Conservation (phyloP, 2,797 vertebrate species). For the Lutjanus argentimaculatus region DNA sequence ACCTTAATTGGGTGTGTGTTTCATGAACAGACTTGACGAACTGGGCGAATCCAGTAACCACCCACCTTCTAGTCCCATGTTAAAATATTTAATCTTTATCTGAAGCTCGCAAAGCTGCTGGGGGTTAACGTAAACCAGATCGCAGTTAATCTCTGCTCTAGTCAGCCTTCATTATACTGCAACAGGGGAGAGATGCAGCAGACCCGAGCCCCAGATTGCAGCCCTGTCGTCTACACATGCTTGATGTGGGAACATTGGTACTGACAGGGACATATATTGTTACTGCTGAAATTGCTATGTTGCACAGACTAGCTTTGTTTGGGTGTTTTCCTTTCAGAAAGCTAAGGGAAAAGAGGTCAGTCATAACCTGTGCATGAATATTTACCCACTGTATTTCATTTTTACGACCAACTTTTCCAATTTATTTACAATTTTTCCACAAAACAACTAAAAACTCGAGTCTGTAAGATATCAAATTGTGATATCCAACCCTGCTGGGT, state of each 20-base stretch:
- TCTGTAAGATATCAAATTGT: background rate
- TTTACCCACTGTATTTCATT: background rate
- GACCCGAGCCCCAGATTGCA: conserved; percentile 72
- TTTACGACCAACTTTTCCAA: background rate
- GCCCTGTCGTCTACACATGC: conserved; percentile 71
- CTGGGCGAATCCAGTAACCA: conserved; percentile 33
- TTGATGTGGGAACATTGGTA: conserved; percentile 80
- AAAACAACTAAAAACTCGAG: background rate
- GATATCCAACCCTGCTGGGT: background rate
- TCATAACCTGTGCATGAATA: conserved; percentile 1
- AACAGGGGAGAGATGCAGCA: conserved; percentile 80
- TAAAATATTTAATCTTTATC: conserved; percentile 71
- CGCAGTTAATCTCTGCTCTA: conserved; percentile 72
- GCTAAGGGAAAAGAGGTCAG: conserved; percentile 12
- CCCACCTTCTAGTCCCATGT: conserved; percentile 46
- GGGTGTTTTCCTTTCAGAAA: conserved; percentile 34
- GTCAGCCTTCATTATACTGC: conserved; percentile 82
- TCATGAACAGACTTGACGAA: conserved; percentile 44
- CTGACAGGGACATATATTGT: conserved; percentile 77
- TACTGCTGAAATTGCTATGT: conserved; percentile 55
- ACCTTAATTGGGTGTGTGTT: conserved; percentile 55
- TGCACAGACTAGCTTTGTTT: conserved; percentile 70
- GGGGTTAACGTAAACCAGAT: conserved; percentile 83
- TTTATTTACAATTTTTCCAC: background rate
- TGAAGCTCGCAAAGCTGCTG: conserved; percentile 54